A percentile compares a stretch with the other conserved stretches of the same genome.
These are phyloP conservation scores for Mimachlamys varia DNA, from an alignment of 2,888 invertebrate species.

Conservation along the genomic window DNA sequence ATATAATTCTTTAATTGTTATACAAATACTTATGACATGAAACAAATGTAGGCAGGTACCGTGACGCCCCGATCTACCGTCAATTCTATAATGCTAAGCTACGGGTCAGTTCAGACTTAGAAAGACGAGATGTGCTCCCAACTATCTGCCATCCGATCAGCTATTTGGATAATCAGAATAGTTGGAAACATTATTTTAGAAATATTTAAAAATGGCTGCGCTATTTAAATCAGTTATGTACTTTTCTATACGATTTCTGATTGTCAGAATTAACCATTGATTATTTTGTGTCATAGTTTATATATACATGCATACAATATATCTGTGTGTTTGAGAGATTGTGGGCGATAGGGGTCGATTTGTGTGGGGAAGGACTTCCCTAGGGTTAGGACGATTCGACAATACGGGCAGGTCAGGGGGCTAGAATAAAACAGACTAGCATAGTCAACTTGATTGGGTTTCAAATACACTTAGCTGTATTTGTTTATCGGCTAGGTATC, in stretches of 20 bases:
- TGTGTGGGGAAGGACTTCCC: neutral
- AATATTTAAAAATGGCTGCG: conserved; percentile 31
- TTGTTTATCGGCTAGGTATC: too few relatives aligned
- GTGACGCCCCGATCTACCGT: neutral
- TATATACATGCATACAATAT: neutral
- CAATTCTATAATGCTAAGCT: neutral
- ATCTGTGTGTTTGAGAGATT: neutral
- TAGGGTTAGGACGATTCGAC: neutral
- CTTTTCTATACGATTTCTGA: neutral
- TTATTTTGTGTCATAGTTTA: conserved; percentile 9
- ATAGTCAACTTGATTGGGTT: neutral
- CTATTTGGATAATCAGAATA: neutral
- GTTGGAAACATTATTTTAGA: neutral
- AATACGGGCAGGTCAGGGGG: neutral
- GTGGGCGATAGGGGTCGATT: neutral
- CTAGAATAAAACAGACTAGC: neutral
- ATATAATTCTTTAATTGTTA: conserved; percentile 28
- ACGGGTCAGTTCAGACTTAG: neutral
- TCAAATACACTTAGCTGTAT: too few relatives aligned
- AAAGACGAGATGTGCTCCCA: conserved; percentile 2
- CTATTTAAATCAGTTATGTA: neutral
- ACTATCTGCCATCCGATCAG: conserved; percentile 14
- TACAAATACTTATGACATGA: conserved; percentile 5
- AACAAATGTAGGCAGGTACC: neutral
- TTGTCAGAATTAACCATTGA: neutral